These are phyloP conservation scores for Drosophila erecta DNA, from an alignment of 1,140 invertebrate species.

Conservation along the genomic window DNA sequence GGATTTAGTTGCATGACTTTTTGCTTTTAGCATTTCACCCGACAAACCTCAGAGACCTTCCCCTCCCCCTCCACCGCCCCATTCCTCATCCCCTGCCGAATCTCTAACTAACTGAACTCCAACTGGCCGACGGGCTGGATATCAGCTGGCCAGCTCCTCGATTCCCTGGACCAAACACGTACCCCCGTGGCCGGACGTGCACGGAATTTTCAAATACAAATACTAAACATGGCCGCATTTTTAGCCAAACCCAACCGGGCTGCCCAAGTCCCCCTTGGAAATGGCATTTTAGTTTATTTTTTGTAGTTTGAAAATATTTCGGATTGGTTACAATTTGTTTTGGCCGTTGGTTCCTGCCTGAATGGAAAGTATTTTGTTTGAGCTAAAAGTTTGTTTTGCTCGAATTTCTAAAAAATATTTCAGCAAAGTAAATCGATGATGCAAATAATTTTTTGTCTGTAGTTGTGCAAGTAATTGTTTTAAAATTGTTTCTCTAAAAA, in stretches of 20 bases:
- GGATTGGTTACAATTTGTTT: conserved; percentile 48
- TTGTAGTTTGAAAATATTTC: conserved; percentile 46
- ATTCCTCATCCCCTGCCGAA: no score
- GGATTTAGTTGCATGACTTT: conserved; percentile 82
- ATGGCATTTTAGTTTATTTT: conserved; percentile 30
- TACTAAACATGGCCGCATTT: conserved; percentile 68
- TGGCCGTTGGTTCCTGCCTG: conserved; percentile 15
- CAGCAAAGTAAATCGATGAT: conserved; percentile 6
- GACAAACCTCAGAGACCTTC: conserved; percentile 47
- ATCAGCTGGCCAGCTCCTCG: conserved; percentile 42
- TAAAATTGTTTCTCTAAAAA: not conserved
- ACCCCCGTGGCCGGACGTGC: conserved; percentile 68
- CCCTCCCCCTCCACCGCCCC: not conserved
- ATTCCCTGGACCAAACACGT: conserved; percentile 70
- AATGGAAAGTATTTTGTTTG: conserved; percentile 42
- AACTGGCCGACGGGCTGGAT: conserved; percentile 43
- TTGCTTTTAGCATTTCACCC: conserved; percentile 76
- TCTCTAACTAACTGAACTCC: conserved; percentile 21
- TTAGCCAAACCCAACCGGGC: conserved; percentile 30
- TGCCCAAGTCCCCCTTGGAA: not conserved
- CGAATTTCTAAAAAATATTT: conserved; percentile 5
- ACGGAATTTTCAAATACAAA: conserved; percentile 74
- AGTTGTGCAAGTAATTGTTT: not conserved
- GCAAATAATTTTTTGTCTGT: not conserved
- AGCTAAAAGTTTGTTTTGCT: conserved; percentile 4